Evolutionary conservation across 2,888 invertebrate genomes (phyloP), one percentile per base, ranked within the genome.

Genomic region (Chrysolina oricalcia): DNA sequence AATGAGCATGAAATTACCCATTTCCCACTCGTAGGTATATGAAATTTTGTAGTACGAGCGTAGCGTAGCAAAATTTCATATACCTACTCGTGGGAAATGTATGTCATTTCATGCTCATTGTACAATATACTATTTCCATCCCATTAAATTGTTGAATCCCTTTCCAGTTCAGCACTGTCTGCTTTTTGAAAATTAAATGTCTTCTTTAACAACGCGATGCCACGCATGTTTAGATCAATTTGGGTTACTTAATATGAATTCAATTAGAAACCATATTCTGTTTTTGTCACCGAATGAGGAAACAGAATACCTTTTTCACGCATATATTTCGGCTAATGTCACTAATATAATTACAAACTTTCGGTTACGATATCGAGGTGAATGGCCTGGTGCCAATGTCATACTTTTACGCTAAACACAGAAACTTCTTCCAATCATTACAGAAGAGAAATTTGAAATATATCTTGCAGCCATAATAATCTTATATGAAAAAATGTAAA

Each of bases 181-280:
- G 27, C 4, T 35, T 8, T 6, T 35, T 6, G 35, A 35, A 35
- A 35, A 6, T 9, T 9, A n/a, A 2, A 48, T 48, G 17, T 48
- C 48, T 2, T 48, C 17, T 17, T n/a, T 8, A 17, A 35, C 8
- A 17, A 17, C 48, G 10, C 9, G 48, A 48, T 17, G 48, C 48
- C 48, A 9, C n/a, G n/a, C 11, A 48, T 8, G 48, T 48, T 48
- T 48, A 17, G n/a, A 17, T n/a, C 9, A 13, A 53, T 19, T 53
- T 53, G 11, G 53, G 53, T 53, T 53, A n/a, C n/a, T n/a, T n/a
- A 53, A 53, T 53, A 53, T 53, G 21, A 53, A 53, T 21, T 53
- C 53, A 53, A 53, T 53, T 53, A 53, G 53, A 53, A 53, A 53
- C 53, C 53, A 53, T 53, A 53, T 15, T 53, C 21, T 10, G 53